These are phyloP conservation scores for Hippoglossus hippoglossus DNA, from an alignment of 2,797 vertebrate genomes.

Conservation along the genomic window DNA sequence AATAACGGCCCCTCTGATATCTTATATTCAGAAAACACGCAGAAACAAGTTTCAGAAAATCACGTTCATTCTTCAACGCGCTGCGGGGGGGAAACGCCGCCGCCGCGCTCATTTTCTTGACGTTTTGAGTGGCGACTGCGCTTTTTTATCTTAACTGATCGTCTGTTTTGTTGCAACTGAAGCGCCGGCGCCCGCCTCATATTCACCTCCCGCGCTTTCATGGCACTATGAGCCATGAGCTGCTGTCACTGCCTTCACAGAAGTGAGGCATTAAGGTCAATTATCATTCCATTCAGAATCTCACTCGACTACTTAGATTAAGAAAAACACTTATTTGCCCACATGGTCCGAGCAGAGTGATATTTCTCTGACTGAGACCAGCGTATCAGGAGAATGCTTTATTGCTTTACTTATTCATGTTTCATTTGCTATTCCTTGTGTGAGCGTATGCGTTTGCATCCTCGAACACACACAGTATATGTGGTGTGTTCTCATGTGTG, in stretches of 20 bases:
- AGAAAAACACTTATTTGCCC: conserved; percentile 63
- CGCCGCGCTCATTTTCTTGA: conserved; percentile 66
- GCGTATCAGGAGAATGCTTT: conserved; percentile 66
- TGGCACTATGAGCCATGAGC: conserved; percentile 60
- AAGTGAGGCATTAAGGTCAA: conserved; percentile 70
- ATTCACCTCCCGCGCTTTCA: conserved; percentile 46
- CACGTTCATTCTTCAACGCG: conserved; percentile 80
- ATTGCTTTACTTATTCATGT: conserved; percentile 84
- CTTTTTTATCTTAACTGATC: conserved; percentile 68
- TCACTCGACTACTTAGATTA: conserved; percentile 57
- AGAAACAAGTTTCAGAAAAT: conserved; percentile 84
- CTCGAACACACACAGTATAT: conserved; percentile 39
- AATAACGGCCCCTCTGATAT: conserved; percentile 77
- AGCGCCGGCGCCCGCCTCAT: conserved; percentile 52
- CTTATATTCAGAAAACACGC: conserved; percentile 72
- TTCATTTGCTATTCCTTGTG: conserved; percentile 78
- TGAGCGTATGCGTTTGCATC: conserved; percentile 29
- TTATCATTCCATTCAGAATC: conserved; percentile 69
- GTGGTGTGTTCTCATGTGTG: conserved; percentile 30
- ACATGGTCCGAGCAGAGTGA: conserved; percentile 48
- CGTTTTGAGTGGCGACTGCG: conserved; percentile 63
- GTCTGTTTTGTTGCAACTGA: conserved; percentile 65
- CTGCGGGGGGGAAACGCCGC: conserved; percentile 38
- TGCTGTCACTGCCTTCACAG: conserved; percentile 51
- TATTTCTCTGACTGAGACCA: conserved; percentile 56